These are phyloP conservation scores for Drosophila eugracilis DNA, from an alignment of 1,140 invertebrate species.

Conservation along the genomic window DNA sequence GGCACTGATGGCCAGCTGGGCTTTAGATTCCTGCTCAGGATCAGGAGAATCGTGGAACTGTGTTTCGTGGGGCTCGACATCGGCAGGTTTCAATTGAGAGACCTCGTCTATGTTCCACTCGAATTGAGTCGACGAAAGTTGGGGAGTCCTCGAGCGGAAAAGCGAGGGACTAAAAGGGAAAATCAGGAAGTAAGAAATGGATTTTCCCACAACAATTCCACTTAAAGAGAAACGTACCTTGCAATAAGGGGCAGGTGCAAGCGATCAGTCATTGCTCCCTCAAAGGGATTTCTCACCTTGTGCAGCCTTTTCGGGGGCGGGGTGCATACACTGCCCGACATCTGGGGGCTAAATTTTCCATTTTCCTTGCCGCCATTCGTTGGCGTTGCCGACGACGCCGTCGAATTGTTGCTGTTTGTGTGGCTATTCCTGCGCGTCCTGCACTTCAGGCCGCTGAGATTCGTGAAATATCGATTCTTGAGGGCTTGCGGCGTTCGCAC, in stretches of 20 bases:
- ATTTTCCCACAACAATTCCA: not conserved
- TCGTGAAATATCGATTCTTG: conserved; percentile 50
- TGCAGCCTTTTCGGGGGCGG: conserved; percentile 79
- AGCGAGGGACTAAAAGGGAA: conserved; percentile 69
- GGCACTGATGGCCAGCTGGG: conserved; percentile 86
- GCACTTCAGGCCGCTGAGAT: conserved; percentile 51
- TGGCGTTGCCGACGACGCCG: conserved; percentile 50
- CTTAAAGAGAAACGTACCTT: conserved; percentile 56
- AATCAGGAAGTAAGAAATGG: not conserved
- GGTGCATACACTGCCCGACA: conserved; percentile 59
- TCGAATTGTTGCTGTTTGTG: conserved; percentile 20
- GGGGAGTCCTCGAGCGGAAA: conserved; percentile 75
- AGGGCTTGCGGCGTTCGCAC: conserved; percentile 68
- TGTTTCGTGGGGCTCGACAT: conserved; percentile 86
- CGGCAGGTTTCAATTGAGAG: conserved; percentile 85
- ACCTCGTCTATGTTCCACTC: conserved; percentile 87
- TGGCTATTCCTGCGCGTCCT: conserved; percentile 32
- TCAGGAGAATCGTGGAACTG: conserved; percentile 85
- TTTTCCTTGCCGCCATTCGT: conserved; percentile 70
- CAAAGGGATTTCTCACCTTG: conserved; percentile 80
- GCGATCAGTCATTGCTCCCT: conserved; percentile 68
- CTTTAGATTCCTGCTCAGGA: conserved; percentile 85
- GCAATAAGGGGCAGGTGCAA: conserved; percentile 81
- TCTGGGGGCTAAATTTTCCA: conserved; percentile 56
- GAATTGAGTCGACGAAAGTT: conserved; percentile 85